A percentile compares a stretch with the other conserved stretches of the same genome.
Conservation (phyloP, 2,888 invertebrate species). For the Nemapogon koenigi region DNA sequence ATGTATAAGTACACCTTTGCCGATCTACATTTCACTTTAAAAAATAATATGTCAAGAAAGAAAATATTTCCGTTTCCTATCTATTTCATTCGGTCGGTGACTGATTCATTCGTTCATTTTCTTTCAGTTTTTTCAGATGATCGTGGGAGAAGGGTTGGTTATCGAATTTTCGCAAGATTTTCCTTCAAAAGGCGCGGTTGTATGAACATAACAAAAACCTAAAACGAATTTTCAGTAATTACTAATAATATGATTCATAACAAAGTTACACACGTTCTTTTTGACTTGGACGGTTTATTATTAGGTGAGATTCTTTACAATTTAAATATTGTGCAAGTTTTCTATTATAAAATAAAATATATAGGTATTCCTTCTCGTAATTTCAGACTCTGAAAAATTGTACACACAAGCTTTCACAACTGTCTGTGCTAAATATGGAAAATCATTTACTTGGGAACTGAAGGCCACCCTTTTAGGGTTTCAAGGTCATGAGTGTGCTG, state of each 20-base stretch:
- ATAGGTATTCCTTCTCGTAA: background rate
- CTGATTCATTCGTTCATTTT: no score
- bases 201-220: no score
- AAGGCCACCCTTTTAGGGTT: slow-evolving; percentile 76
- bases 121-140: no score
- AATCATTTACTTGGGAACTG: slow-evolving; percentile 79
- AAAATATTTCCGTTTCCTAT: no score
- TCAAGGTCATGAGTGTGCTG: slow-evolving; percentile 68
- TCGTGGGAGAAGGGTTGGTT: no score
- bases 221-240: no score
- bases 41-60: no score
- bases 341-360: background rate
- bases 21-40: no score
- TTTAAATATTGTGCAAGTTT: background rate
- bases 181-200: no score
- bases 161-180: no score
- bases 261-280: slow-evolving; percentile 64
- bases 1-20: no score
- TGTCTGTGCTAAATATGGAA: slow-evolving; percentile 72
- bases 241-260: slow-evolving; percentile 35
- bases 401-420: slow-evolving; percentile 75
- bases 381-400: slow-evolving; percentile 79
- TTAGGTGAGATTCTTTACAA: slow-evolving; percentile 61
- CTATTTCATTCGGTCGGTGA: no score
- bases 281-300: slow-evolving; percentile 67